Percentiles rank a stretch among this genome's conserved stretches.
These are phyloP conservation scores for Eristalinus aeneus DNA, from an alignment of 2,888 invertebrate genomes.

Conservation along the genomic window DNA sequence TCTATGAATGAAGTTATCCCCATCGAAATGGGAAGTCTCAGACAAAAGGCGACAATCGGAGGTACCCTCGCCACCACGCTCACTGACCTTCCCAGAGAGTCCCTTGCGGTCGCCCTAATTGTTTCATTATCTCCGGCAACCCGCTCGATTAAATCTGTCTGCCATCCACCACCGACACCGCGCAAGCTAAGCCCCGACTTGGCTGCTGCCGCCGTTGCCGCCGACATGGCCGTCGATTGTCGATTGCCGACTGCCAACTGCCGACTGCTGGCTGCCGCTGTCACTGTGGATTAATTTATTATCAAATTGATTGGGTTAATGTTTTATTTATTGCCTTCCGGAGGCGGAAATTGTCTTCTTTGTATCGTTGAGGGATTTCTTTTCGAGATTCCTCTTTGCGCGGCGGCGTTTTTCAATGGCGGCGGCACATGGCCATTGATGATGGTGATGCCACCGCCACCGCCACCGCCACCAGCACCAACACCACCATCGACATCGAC, in stretches of 20 bases:
- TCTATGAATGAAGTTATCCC: conserved; percentile 35
- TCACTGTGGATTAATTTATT: conserved; percentile 69
- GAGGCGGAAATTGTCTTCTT: conserved; percentile 62
- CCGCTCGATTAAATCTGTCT: conserved; percentile 31
- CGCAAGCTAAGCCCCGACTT: not conserved
- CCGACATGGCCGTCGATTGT: not conserved
- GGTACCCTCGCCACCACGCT: not conserved
- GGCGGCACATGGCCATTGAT: conserved; percentile 65
- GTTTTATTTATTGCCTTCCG: conserved; percentile 68
- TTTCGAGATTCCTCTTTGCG: conserved; percentile 5
- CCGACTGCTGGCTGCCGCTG: conserved; percentile 40
- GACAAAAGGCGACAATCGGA: conserved; percentile 14
- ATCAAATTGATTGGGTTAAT: conserved; percentile 70
- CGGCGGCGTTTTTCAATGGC: conserved; percentile 64
- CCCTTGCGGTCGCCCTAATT: conserved; percentile 52
- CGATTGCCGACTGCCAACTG: not conserved
- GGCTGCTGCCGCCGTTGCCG: not conserved
- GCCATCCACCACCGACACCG: not conserved
- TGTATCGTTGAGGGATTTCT: conserved; percentile 16
- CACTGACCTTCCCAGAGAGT: conserved; percentile 54
- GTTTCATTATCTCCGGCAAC: conserved; percentile 54
- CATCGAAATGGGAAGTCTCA: conserved; percentile 38
- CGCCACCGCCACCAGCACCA: conserved; percentile 1
- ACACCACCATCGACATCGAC: too few relatives aligned
- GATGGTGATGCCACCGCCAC: conserved; percentile 63